Conservation (phyloP, 2,113 vertebrate genomes). For the Thamnophis sirtalis region DNA sequence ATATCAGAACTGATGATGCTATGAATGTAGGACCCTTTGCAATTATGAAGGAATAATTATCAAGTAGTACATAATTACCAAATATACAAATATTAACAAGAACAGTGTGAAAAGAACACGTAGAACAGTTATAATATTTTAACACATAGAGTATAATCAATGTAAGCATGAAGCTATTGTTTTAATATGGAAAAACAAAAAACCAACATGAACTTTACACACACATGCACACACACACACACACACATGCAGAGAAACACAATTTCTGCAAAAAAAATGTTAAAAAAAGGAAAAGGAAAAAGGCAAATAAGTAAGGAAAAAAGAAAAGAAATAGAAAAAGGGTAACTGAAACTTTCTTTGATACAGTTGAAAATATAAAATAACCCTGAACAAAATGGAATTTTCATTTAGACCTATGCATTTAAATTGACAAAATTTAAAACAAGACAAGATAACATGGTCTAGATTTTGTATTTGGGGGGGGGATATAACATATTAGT, state of each 20-base stretch:
- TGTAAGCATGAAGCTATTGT: background rate
- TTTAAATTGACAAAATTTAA: background rate
- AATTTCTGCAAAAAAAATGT: too few relatives aligned
- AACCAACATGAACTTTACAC: background rate
- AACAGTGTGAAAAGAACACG: background rate
- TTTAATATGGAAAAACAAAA: background rate
- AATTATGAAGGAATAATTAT: background rate
- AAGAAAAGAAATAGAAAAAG: background rate
- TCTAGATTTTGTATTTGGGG: background rate
- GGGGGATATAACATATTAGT: background rate
- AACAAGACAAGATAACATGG: background rate
- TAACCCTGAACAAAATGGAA: background rate
- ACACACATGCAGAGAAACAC: too few relatives aligned
- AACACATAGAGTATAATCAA: background rate
- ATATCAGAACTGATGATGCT: background rate
- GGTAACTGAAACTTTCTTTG: background rate
- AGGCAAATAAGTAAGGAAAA: background rate
- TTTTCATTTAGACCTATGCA: background rate
- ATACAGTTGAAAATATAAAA: too few relatives aligned
- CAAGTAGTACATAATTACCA: background rate
- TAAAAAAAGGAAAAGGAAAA: background rate
- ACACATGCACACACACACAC: too few relatives aligned
- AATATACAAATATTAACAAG: background rate
- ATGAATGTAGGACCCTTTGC: background rate
- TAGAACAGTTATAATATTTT: background rate